phyloP scores from a whole-genome alignment of 1,140 invertebrate genomes.

The Idris sp. region DNA sequence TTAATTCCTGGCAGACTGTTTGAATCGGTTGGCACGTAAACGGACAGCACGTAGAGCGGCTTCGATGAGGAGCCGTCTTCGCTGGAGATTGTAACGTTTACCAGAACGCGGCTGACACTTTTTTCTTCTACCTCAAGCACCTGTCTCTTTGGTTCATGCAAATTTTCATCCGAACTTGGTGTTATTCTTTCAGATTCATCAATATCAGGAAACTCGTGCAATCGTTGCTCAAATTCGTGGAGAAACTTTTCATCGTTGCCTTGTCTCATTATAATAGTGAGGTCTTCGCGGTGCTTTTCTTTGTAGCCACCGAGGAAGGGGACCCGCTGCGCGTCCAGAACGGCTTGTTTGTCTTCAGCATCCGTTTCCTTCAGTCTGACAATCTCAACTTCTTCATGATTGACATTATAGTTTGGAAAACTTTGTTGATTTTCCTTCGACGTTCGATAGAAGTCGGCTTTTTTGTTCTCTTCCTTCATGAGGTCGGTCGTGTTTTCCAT shows the following conservation, averaged over 20 bases:
- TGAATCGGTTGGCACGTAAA: conserved; percentile 83
- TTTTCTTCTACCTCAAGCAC: neutral
- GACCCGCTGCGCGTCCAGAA: too few relatives aligned
- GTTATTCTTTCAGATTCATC: too few relatives aligned
- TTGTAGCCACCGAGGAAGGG: conserved; percentile 41
- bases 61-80: conserved; percentile 80
- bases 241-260: conserved; percentile 70
- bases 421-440: conserved; percentile 68
- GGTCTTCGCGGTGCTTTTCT: conserved; percentile 56
- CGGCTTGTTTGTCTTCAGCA: neutral
- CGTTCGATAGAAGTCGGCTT: conserved; percentile 33
- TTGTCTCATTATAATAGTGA: conserved; percentile 65
- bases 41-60: conserved; percentile 85
- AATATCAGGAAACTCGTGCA: conserved; percentile 31
- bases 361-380: conserved; percentile 67
- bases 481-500: neutral
- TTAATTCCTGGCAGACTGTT: conserved; percentile 79
- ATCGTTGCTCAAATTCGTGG: conserved; percentile 67
- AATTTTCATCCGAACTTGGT: conserved; percentile 34
- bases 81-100: conserved; percentile 86
- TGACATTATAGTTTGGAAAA: conserved; percentile 66
- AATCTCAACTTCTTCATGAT: conserved; percentile 76
- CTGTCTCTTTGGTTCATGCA: conserved; percentile 23
- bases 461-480: too few relatives aligned
- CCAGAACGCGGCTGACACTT: conserved; percentile 77